Evolutionary conservation across 2,888 invertebrate genomes (phyloP).

Genomic region (Hirtodrosophila duncani): DNA sequence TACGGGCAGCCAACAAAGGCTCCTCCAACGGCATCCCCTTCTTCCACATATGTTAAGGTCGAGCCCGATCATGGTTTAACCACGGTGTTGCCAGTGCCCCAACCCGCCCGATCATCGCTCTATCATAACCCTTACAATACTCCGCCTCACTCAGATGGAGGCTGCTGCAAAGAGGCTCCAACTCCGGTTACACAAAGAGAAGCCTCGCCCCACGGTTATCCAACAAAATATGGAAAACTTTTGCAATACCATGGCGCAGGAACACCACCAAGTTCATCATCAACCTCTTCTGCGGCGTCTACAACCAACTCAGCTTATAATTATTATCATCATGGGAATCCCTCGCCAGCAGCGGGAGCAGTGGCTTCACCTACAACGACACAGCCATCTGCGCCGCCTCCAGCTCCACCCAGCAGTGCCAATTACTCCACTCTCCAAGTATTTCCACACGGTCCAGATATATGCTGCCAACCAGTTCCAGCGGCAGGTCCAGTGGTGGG

Average conservation of each 20-base stretch:
- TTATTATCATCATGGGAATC: slow-evolving; percentile 54
- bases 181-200: slow-evolving; percentile 18
- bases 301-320: slow-evolving; percentile 22
- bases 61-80: slow-evolving; percentile 35
- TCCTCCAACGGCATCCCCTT: no score
- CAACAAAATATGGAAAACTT: slow-evolving; percentile 65
- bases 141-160: slow-evolving; percentile 36
- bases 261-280: slow-evolving; percentile 6
- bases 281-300: slow-evolving; percentile 1
- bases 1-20: slow-evolving; percentile 30
- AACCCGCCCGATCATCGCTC: slow-evolving; percentile 49
- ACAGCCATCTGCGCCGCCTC: slow-evolving; percentile 30
- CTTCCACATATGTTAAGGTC: slow-evolving; percentile 40
- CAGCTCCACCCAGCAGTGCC: slow-evolving; percentile 14
- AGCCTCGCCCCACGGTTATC: slow-evolving; percentile 53
- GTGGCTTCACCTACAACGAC: slow-evolving; percentile 65
- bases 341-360: slow-evolving; percentile 65
- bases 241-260: slow-evolving; percentile 38
- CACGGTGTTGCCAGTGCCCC: slow-evolving; percentile 11
- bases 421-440: slow-evolving; percentile 56
- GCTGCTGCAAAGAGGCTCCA: slow-evolving; percentile 37
- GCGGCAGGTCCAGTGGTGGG: neutral
- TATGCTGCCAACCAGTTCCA: slow-evolving; percentile 41
- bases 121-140: slow-evolving; percentile 71
- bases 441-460: slow-evolving; percentile 60